Base-by-base conservation (phyloP, 2,888 invertebrate genomes). In the Ptilodon capucinus region DNA sequence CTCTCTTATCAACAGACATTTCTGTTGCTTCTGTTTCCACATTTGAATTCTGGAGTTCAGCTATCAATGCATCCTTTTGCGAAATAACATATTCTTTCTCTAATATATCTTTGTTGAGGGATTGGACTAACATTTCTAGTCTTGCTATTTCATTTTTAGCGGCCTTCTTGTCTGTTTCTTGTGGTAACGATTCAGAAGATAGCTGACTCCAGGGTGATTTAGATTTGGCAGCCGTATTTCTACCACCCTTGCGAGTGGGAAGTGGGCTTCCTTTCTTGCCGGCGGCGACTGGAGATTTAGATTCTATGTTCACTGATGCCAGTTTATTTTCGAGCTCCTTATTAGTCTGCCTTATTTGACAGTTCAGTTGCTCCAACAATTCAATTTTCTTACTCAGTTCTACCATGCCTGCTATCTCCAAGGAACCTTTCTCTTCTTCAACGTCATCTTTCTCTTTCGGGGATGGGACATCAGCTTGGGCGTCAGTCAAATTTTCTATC, bases 371-470 rank as follows among this genome's bases (percentile, higher is more conserved):
- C 61, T 92, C 87, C 25, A 93, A 76, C 46, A 87, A 72, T 60
- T 92, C 92, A 44, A 94, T 79, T 64, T 93, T 80, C 67, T 90
- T 86, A 8, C 84, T 81, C 36, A 91, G 65, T 58, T 91, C 86
- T 45, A 72, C 75, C 87, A 91, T 88, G 53, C 81, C 77, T 25
- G 79, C 64, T 57, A 90, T 86, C 71, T 91, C 90, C 40, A 92
- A 76, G 58, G 87, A 90, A n/a, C 92, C 91, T 60, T 93, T 94
- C 72, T 94, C 94, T 68, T 91, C 89, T 63, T 91, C 92, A 67
- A 89, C 76, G 43, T 92, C 91, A 51, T 75, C 68, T 53, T 77
- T 74, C 53, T 76, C 73, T 61, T 79, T 75, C 19, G 67, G 50
- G 38, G 64, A 54, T 23, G 68, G 52, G 55, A 60, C 46, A 38